A percentile compares a stretch with the other conserved stretches of the same genome.
These are phyloP conservation scores for Neuroterus valhalla DNA, from an alignment of 1,140 invertebrate genomes.

Conservation along the genomic window DNA sequence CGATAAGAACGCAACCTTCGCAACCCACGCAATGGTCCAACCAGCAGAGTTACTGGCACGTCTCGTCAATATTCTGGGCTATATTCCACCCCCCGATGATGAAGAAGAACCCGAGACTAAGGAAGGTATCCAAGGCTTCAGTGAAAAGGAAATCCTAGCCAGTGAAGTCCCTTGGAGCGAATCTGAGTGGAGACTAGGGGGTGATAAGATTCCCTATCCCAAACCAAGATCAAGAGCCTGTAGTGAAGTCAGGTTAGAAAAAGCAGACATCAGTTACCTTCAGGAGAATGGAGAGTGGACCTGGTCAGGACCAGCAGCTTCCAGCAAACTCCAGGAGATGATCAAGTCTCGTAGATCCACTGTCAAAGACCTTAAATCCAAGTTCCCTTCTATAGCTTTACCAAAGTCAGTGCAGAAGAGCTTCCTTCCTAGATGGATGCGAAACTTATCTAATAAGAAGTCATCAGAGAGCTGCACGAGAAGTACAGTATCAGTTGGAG, in stretches of 20 bases:
- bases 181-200: conserved; percentile 76
- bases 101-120: conserved; percentile 50
- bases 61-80: conserved; percentile 84
- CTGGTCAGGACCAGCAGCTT: conserved; percentile 81
- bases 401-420: conserved; percentile 61
- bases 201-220: conserved; percentile 66
- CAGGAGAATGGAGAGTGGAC: conserved; percentile 78
- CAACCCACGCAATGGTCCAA: conserved; percentile 77
- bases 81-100: conserved; percentile 76
- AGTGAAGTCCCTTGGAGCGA: conserved; percentile 74
- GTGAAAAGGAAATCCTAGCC: conserved; percentile 81
- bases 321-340: conserved; percentile 76
- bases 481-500: conserved; percentile 52
- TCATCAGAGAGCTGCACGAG: conserved; percentile 40
- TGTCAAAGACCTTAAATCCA: conserved; percentile 60
- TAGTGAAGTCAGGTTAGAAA: conserved; percentile 71
- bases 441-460: conserved; percentile 65
- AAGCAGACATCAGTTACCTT: conserved; percentile 69
- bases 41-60: conserved; percentile 83
- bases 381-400: conserved; percentile 62
- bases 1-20: conserved; percentile 86
- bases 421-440: conserved; percentile 64
- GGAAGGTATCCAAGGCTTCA: conserved; percentile 75
- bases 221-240: conserved; percentile 74
- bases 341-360: conserved; percentile 68